Evolutionary conservation across 2,888 invertebrate species (phyloP), one percentile per base, ranked within the genome.

Genomic region (Pyrocoelia pectoralis): DNA sequence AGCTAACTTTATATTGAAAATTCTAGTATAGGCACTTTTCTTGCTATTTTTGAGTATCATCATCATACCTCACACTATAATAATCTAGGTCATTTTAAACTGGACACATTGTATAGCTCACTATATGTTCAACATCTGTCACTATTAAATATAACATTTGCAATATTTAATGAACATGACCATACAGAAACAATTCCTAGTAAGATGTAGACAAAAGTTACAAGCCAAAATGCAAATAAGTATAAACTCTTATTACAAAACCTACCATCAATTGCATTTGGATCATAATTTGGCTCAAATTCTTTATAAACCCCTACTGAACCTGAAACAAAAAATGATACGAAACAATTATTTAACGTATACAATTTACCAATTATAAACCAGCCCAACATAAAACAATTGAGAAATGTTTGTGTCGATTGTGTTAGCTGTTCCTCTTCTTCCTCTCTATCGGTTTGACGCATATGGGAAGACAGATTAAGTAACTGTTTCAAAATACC

Each of bases 261-360:
- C 70, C 82, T 78, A 15, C 83, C 82, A 12, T 73, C 69, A 6
- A 68, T 68, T 43, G 70, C 70, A 4, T 78, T 68, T 15, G 82
- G 82, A 70, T 85, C 83, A 72, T 85, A 86, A 72, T 85, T 85
- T 52, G 87, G 88, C 74, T 87, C 83, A 70, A 87, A 87, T 66
- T 86, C 86, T 72, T 87, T 85, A 76, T 89, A 90, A 1, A 89
- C 87, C 88, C 89, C 89, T 61, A 89, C 86, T 54, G 89, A 89
- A 63, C 89, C 88, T 88, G 72, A 18, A 76, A 78, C 24, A 70
- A 56, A 12, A 40, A 40, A 17, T 41, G 28, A 19, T 33, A 15
- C 19, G n/a, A 28, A 29, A 13, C 8, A 13, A 28, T 46, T 15
- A 15, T n/a, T n/a, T n/a, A n/a, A n/a, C n/a, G n/a, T n/a, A n/a